phyloP scores from a whole-genome alignment of 2,888 invertebrate species.

The Melinopterus prodromus region DNA sequence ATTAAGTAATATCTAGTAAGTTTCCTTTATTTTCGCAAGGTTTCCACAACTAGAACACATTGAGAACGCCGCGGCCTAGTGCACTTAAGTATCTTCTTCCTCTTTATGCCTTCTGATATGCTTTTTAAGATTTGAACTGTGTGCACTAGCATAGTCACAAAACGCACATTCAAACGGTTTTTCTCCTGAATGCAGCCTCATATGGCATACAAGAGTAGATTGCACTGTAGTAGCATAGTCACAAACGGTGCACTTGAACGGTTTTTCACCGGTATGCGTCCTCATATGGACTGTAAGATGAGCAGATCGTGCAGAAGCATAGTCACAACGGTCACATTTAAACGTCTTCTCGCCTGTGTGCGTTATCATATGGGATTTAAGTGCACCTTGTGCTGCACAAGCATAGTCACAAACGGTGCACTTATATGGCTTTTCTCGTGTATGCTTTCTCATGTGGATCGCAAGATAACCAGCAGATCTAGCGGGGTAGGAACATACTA shows the following conservation, averaged over 20 bases:
- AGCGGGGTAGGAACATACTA: too few species aligned
- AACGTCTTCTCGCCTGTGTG: background rate
- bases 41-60: too few species aligned
- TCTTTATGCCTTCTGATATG: background rate
- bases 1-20: too few species aligned
- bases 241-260: background rate
- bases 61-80: too few species aligned
- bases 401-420: background rate
- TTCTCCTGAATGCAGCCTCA: background rate
- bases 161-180: background rate
- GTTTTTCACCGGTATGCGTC: background rate
- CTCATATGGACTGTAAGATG: background rate
- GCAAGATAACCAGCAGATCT: too few species aligned
- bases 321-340: background rate
- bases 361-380: background rate
- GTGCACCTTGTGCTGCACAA: background rate
- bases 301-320: background rate
- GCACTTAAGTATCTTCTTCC: background rate
- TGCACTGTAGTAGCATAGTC: background rate
- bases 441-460: background rate
- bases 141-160: background rate
- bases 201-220: background rate
- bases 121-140: background rate
- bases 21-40: too few species aligned
- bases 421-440: background rate